A percentile compares a stretch with the other conserved stretches of the same genome.
These are phyloP conservation scores for Epicampocera succincta DNA, from an alignment of 2,888 invertebrate genomes.

Conservation along the genomic window DNA sequence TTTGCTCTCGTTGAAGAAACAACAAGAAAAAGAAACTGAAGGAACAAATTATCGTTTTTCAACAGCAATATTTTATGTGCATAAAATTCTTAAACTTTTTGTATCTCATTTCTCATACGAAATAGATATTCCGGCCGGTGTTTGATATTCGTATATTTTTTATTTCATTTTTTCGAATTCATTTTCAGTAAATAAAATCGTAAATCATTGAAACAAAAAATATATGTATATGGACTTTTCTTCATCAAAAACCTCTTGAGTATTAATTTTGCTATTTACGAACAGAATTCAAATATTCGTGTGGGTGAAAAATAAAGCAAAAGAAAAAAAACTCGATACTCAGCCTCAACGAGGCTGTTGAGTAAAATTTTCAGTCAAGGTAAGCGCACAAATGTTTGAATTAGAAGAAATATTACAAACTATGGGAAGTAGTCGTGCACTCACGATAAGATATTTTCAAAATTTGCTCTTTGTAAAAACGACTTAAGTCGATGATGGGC, in stretches of 20 bases:
- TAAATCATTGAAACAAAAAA: slow-evolving; percentile 3
- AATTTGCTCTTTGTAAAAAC: too few species aligned
- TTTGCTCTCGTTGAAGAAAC: too few species aligned
- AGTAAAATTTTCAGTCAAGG: slow-evolving; percentile 39
- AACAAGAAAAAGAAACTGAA: too few species aligned
- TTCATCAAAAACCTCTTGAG: slow-evolving; percentile 21
- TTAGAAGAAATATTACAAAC: neutral
- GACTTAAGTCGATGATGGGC: too few species aligned
- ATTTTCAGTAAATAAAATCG: slow-evolving; percentile 25
- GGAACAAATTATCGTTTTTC: too few species aligned
- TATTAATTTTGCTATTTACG: slow-evolving; percentile 31
- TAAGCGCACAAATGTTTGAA: neutral
- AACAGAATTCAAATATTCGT: slow-evolving; percentile 20
- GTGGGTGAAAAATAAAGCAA: slow-evolving; percentile 24
- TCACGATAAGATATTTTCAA: neutral
- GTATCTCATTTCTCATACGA: neutral
- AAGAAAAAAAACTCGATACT: slow-evolving; percentile 9
- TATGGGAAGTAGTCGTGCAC: neutral
- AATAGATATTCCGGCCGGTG: slow-evolving; percentile 29
- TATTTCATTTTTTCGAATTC: slow-evolving; percentile 5
- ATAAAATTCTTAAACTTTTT: too few species aligned
- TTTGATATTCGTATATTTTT: slow-evolving; percentile 18
- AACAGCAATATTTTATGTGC: too few species aligned
- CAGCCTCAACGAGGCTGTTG: slow-evolving; percentile 21
- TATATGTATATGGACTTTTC: neutral